Conservation (phyloP, 2,113 vertebrate genomes). For the Dascyllus trimaculatus region DNA sequence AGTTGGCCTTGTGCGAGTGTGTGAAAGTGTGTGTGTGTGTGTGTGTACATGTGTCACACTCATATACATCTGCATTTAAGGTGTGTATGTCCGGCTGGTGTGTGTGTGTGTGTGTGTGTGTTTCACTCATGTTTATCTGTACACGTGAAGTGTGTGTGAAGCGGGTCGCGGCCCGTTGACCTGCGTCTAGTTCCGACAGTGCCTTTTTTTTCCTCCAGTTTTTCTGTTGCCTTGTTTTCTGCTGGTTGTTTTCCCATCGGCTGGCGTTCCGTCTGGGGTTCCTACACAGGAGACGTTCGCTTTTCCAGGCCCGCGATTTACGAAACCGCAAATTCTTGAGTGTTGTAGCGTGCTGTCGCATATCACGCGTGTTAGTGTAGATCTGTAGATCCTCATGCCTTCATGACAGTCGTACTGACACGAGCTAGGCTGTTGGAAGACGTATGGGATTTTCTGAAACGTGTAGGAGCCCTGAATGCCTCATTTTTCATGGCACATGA, state of each 20-base stretch:
- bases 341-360: constrained; percentile 1
- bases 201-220: constrained; percentile 86
- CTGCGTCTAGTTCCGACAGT: constrained; percentile 90
- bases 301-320: constrained; percentile 11
- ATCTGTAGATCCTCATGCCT: constrained; percentile 32
- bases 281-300: constrained; percentile 13
- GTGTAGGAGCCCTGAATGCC: constrained; percentile 63
- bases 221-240: constrained; percentile 77
- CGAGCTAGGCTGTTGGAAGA: background rate
- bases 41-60: constrained; percentile 11
- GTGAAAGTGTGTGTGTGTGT: constrained; percentile 14
- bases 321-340: background rate
- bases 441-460: constrained; percentile 23
- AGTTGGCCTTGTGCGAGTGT: constrained; percentile 16
- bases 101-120: constrained; percentile 5
- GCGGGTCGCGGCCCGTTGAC: constrained; percentile 23
- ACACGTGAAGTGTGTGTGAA: constrained; percentile 6
- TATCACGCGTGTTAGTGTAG: constrained; percentile 1
- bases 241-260: constrained; percentile 57
- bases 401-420: constrained; percentile 8
- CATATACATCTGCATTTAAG: constrained; percentile 32
- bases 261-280: constrained; percentile 52
- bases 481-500: constrained; percentile 70
- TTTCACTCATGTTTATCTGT: constrained; percentile 20
- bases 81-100: constrained; percentile 30